These are phyloP conservation scores for Noctuana brunneofusca DNA, from an alignment of 2,888 invertebrate genomes.

Conservation along the genomic window DNA sequence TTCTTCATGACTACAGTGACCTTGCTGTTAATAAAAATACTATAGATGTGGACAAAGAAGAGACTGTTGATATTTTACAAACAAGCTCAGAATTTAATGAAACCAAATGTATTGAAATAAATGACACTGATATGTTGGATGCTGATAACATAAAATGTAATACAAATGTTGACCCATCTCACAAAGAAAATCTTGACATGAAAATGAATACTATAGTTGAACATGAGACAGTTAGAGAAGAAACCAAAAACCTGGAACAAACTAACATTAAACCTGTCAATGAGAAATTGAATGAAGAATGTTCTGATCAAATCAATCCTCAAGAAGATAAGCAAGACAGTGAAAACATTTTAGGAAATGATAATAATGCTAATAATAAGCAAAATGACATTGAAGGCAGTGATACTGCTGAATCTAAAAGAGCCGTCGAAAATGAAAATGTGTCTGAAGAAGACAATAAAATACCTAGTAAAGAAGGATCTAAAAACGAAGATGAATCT, in stretches of 20 bases:
- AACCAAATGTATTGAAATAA: constrained; percentile 37
- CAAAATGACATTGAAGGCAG: constrained; percentile 14
- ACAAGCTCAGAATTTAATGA: constrained; percentile 38
- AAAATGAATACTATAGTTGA: neutral
- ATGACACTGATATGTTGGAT: constrained; percentile 32
- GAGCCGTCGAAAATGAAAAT: neutral
- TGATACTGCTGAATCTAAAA: neutral
- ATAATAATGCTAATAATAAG: neutral
- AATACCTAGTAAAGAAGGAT: neutral
- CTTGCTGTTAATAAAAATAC: constrained; percentile 63
- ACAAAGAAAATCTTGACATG: constrained; percentile 11
- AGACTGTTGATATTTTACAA: constrained; percentile 49
- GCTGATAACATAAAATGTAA: constrained; percentile 32
- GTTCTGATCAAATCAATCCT: neutral
- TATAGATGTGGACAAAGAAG: constrained; percentile 30
- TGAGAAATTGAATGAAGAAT: neutral
- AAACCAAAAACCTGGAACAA: neutral
- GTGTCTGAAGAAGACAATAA: neutral
- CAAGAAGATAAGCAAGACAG: neutral
- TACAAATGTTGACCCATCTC: neutral
- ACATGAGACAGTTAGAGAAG: neutral
- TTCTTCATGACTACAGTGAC: constrained; percentile 87
- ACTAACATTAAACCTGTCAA: neutral
- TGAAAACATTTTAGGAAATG: constrained; percentile 2
- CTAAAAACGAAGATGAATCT: constrained; percentile 21